Percentiles rank a stretch among this genome's conserved stretches.
These are phyloP conservation scores for Homarus americanus DNA, from an alignment of 1,140 invertebrate species.

Conservation along the genomic window DNA sequence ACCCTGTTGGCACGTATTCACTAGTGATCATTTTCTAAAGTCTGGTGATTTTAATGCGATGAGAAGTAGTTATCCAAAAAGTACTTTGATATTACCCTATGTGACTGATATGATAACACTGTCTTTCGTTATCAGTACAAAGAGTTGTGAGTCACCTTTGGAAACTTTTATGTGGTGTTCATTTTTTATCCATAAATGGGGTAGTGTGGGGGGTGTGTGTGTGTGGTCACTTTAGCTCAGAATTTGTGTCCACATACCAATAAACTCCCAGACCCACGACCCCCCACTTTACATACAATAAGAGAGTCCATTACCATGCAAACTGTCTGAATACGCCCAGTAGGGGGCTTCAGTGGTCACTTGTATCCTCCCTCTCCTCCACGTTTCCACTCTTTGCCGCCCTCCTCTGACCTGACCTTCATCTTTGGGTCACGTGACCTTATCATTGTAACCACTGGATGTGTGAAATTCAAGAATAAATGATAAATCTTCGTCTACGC, in stretches of 20 bases:
- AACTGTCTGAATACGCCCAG: not conserved
- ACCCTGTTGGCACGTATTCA: not conserved
- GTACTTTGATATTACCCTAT: too few relatives aligned
- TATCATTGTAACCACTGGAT: not conserved
- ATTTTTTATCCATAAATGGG: too few relatives aligned
- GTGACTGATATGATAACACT: too few relatives aligned
- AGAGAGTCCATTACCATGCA: conserved; percentile 19
- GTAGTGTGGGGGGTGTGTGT: too few relatives aligned
- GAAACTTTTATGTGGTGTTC: too few relatives aligned
- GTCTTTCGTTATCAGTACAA: too few relatives aligned
- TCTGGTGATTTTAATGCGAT: not conserved
- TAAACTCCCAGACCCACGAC: not conserved
- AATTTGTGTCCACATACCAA: not conserved
- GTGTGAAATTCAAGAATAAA: too few relatives aligned
- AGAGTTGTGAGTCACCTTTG: too few relatives aligned
- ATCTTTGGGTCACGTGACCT: not conserved
- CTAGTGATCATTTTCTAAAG: not conserved
- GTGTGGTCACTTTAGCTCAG: too few relatives aligned
- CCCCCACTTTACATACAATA: not conserved
- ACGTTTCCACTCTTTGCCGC: not conserved
- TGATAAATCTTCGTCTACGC: too few relatives aligned
- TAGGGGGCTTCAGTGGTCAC: not conserved
- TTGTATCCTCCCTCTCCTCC: not conserved
- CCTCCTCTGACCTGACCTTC: not conserved
- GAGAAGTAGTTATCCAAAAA: not conserved